Percentiles rank a stretch among this genome's conserved stretches.
phyloP scores from a whole-genome alignment of 2,797 vertebrate species.

The Peromyscus melanophrys region DNA sequence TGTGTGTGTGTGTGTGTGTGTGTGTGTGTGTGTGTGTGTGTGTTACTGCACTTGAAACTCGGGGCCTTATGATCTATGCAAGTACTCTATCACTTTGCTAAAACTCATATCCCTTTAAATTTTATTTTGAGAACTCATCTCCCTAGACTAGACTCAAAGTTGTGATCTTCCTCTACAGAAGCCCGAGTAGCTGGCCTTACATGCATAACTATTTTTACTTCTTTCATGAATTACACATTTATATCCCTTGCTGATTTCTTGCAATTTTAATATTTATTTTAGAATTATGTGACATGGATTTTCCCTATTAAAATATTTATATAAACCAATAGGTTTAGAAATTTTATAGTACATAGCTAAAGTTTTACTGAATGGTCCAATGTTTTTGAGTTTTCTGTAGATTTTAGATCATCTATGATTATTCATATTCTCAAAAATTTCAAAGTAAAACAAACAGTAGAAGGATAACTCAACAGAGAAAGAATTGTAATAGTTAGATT shows the following conservation, averaged over 20 bases:
- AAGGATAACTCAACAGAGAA: not conserved
- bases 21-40: not conserved
- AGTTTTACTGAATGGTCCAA: not conserved
- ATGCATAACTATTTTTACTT: not conserved
- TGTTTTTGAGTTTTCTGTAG: constrained; percentile 21
- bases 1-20: not conserved
- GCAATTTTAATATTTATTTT: not conserved
- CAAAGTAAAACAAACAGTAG: constrained; percentile 40
- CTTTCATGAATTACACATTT: constrained; percentile 24
- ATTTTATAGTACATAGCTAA: not conserved
- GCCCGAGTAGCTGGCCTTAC: not conserved
- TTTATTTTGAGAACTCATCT: not conserved
- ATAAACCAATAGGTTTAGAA: not conserved
- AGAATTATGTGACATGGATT: constrained; percentile 1
- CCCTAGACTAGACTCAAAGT: not conserved
- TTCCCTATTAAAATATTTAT: not conserved
- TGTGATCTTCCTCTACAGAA: not conserved
- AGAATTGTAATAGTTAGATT: not conserved
- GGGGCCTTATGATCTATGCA: not conserved
- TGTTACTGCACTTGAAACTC: not conserved
- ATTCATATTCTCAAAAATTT: constrained; percentile 1
- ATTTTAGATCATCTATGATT: not conserved
- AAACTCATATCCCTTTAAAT: not conserved
- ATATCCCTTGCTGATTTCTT: not conserved
- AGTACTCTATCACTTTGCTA: not conserved